Evolutionary conservation across 2,888 invertebrate species (phyloP), one percentile per base, ranked within the genome.

Genomic region (Mythimna pallens): DNA sequence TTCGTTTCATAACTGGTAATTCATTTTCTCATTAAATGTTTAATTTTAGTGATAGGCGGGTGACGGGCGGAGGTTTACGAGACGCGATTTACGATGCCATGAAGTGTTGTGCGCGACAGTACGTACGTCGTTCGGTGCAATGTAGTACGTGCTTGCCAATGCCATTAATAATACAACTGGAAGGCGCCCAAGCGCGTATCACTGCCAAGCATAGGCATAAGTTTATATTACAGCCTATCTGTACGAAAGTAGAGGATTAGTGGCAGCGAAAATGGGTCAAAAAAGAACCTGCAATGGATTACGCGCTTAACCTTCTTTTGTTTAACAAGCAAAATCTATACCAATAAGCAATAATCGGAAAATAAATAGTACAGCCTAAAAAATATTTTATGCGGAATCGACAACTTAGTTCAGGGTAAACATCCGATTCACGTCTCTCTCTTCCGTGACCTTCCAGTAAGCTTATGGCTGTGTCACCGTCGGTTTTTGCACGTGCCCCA

Each of bases 11-110:
- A 90, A 91, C 88, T 85, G 85, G 90, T 92, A 92, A 93, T 92
- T 94, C 89, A 91, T 92, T 93, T 89, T 90, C 89, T 93, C 92
- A 92, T 94, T 93, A 92, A 91, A 91, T 91, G 89, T 92, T 93
- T 93, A 92, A 94, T 93, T 94, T 93, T 92, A 91, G 92, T 91
- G 90, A 91, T 90, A 87, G 86, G 84, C 81, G 87, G 86, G 87
- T 84, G 88, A 87, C 77, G 78, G 80, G 81, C 82, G 61, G 43
- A 69, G 87, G 86, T 91, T 93, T 91, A 92, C 84, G 91, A 88
- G 87, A 86, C 70, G 82, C 86, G 76, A 89, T 91, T 93, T 93
- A 94, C 87, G 90, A 86, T 73, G 85, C 86, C 84, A 90, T 92
- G 90, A 91, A 93, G 89, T 92, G 88, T 87, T 89, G 89, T 82